Evolutionary conservation across 2,113 vertebrate genomes (phyloP).

Genomic region (Oryzias melastigma): DNA sequence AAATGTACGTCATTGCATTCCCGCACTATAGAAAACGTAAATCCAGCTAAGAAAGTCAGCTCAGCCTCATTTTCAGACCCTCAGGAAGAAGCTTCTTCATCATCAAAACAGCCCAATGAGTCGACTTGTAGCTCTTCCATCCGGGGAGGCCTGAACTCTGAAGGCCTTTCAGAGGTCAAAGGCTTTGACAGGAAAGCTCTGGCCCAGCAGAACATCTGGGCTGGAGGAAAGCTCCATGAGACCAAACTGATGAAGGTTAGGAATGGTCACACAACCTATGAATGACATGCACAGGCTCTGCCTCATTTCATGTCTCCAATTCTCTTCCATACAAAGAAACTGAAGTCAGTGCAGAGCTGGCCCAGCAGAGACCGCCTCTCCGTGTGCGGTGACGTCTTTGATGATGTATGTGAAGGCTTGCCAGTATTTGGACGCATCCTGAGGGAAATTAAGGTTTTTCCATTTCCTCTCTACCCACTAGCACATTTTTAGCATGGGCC

Average conservation of each 20-base stretch:
- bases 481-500: conserved; percentile 66
- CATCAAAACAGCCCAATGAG: not conserved
- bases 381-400: conserved; percentile 76
- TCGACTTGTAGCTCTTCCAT: conserved; percentile 38
- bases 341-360: conserved; percentile 47
- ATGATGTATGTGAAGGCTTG: conserved; percentile 78
- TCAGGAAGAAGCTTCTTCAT: conserved; percentile 25
- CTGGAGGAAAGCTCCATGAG: conserved; percentile 31
- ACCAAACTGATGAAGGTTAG: not conserved
- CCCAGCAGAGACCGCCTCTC: conserved; percentile 67
- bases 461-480: conserved; percentile 65
- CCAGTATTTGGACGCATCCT: conserved; percentile 80
- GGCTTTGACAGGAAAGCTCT: conserved; percentile 58
- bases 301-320: conserved; percentile 21
- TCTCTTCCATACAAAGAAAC: conserved; percentile 72
- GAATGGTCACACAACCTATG: not conserved
- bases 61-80: conserved; percentile 51
- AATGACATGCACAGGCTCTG: not conserved
- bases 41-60: conserved; percentile 33
- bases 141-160: conserved; percentile 46
- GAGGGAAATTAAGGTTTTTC: conserved; percentile 83
- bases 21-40: conserved; percentile 6
- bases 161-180: conserved; percentile 55
- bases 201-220: conserved; percentile 48
- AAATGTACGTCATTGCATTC: conserved; percentile 11